A percentile compares a stretch with the other conserved stretches of the same genome.
These are phyloP conservation scores for Mesorhabditis spiculigera DNA, from an alignment of 2,888 invertebrate species.

Conservation along the genomic window DNA sequence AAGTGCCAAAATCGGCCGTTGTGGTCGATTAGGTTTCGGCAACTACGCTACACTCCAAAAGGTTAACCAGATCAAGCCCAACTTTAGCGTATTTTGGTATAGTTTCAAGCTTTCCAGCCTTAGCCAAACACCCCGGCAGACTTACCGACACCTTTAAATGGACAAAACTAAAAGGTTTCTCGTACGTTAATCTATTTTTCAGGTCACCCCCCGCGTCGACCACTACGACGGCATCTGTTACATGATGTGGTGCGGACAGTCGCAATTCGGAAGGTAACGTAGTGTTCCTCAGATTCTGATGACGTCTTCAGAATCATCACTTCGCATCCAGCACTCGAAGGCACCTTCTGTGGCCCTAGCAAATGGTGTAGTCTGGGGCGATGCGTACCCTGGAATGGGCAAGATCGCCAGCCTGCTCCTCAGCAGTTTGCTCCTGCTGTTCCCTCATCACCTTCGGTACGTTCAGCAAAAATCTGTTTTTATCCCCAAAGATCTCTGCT, in stretches of 20 bases:
- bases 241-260: slow-evolving; percentile 59
- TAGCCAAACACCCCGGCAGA: no score
- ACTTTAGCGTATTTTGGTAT: no score
- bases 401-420: not conserved
- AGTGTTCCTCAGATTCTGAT: not conserved
- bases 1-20: no score
- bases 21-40: no score
- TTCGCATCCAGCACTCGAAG: slow-evolving; percentile 54
- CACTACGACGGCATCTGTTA: slow-evolving; percentile 56
- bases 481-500: no score
- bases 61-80: no score
- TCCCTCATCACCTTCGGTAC: not conserved
- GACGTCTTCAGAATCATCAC: slow-evolving; percentile 57
- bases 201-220: slow-evolving; percentile 55
- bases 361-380: slow-evolving; percentile 57
- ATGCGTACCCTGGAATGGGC: slow-evolving; percentile 53
- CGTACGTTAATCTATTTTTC: slow-evolving; percentile 13
- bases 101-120: no score
- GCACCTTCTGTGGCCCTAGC: slow-evolving; percentile 53
- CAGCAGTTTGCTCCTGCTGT: not conserved
- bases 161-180: no score
- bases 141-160: no score
- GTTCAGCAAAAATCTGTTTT: not conserved
- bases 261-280: slow-evolving; percentile 41
- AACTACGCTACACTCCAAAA: no score